Base-by-base conservation (phyloP, 2,113 vertebrate species). In the Peromyscus polionotus region DNA sequence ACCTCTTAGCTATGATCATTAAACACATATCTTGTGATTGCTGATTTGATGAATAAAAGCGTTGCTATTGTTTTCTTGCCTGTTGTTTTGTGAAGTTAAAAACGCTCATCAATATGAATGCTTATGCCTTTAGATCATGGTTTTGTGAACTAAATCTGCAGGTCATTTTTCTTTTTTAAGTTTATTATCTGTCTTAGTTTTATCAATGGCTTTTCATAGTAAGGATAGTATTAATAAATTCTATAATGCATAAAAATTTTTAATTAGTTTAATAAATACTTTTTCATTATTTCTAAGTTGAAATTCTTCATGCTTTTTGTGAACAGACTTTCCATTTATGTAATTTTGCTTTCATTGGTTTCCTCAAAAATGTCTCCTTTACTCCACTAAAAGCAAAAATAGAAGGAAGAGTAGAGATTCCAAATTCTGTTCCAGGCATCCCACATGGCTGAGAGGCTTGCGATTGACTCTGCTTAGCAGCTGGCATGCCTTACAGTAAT, bases 21-120 rank as follows among this genome's bases (percentile, higher is more conserved):
- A 72, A 76, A 95, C 80, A 48, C 2, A 22, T 65, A 48, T 73
- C 80, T 88, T 91, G 84, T 77, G 59, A 57, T 86, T 86, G 33
- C 9, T 68, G 65, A 59, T 77, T 86, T 94, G 42, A 93, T 86
- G 33, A 72, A 20, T 51, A 93, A 96, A 93, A 96, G n/a, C 39
- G 42, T 63, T 83, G 39, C 57, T 17, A 48, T 33, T 65, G 31
- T 45, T 51, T 94, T 24, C 48, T 42, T 84, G 68, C 20, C 3
- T 75, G 13, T 65, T 75, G 11, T 4, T 92, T 90, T 45, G 31
- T 77, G 51, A 95, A 42, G 12, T 76, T 96, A 87, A 84, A n/a
- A n/a, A 22, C 8, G 54, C 4, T 92, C 86, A 10, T 88, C 86
- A 13, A 1, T 51, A 11, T 31, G 57, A 90, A 28, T 65, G 85